Conservation (phyloP, 1,140 invertebrate genomes). For the Pseudachorutes palmiensis region DNA sequence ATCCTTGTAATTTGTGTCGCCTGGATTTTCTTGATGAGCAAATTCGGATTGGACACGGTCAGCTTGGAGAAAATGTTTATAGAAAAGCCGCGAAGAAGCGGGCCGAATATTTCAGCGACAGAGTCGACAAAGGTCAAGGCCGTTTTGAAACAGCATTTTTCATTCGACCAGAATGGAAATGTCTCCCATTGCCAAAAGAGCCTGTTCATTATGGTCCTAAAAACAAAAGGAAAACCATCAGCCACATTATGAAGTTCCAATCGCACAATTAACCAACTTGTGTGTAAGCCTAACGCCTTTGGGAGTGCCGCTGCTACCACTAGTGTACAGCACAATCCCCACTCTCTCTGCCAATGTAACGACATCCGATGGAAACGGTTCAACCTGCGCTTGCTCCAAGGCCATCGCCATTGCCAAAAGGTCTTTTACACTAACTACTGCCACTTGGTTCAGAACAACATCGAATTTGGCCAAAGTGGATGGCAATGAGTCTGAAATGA, state of each 20-base stretch:
- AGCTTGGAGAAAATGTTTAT: slow-evolving; percentile 62
- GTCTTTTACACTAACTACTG: neutral
- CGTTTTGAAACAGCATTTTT: slow-evolving; percentile 75
- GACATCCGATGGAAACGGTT: slow-evolving; percentile 7
- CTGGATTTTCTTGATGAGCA: slow-evolving; percentile 57
- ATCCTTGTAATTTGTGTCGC: slow-evolving; percentile 64
- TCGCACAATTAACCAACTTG: slow-evolving; percentile 28
- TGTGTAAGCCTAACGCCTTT: slow-evolving; percentile 84
- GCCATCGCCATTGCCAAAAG: neutral
- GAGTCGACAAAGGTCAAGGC: slow-evolving; percentile 82
- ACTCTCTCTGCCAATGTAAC: slow-evolving; percentile 34
- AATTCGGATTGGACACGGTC: slow-evolving; percentile 64
- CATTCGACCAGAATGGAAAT: slow-evolving; percentile 59
- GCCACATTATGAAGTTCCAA: neutral
- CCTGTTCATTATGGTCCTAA: slow-evolving; percentile 59
- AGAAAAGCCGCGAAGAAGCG: slow-evolving; percentile 58
- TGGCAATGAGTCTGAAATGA: slow-evolving; percentile 22
- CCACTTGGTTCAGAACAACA: neutral
- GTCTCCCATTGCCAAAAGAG: slow-evolving; percentile 73
- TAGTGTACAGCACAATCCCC: slow-evolving; percentile 80
- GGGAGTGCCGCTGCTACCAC: slow-evolving; percentile 82
- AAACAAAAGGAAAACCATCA: too few relatives aligned
- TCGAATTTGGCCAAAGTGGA: slow-evolving; percentile 26
- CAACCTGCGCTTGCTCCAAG: neutral
- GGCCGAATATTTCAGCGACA: slow-evolving; percentile 74